These are phyloP conservation scores for Acrocephalus scirpaceus DNA, from an alignment of 2,797 vertebrate species.

Conservation along the genomic window DNA sequence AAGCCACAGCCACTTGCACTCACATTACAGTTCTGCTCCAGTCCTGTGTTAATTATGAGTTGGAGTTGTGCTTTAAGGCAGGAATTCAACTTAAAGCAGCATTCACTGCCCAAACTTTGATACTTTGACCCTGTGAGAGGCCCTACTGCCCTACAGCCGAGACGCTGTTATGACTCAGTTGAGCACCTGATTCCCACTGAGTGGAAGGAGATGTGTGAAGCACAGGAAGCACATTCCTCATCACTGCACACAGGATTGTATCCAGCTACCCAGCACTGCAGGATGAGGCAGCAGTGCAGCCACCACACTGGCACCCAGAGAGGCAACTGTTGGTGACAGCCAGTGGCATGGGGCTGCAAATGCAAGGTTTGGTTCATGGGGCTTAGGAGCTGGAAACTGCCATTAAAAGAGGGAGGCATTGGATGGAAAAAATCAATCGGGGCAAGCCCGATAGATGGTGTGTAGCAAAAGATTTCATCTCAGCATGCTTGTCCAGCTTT, in stretches of 20 bases:
- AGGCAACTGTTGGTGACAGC: background rate
- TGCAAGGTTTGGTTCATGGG: background rate
- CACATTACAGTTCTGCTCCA: background rate
- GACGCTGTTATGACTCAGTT: background rate
- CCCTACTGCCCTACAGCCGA: background rate
- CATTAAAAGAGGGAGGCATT: background rate
- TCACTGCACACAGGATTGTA: background rate
- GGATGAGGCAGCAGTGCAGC: background rate
- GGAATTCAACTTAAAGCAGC: background rate
- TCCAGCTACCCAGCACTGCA: background rate
- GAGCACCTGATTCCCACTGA: background rate
- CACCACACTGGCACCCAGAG: background rate
- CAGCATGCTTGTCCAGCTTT: background rate
- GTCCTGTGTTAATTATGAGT: background rate
- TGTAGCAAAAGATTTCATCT: background rate
- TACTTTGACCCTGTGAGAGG: background rate
- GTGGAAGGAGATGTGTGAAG: background rate
- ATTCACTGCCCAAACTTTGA: background rate
- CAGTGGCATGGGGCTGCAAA: background rate
- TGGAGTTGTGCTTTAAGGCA: background rate
- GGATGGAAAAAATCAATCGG: background rate
- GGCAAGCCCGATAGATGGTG: background rate
- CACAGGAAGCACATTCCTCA: background rate
- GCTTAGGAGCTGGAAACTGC: background rate
- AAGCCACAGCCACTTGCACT: background rate